Evolutionary conservation across 2,113 vertebrate species (phyloP), one percentile per base, ranked within the genome.

Genomic region (Pterophyllum scalare): DNA sequence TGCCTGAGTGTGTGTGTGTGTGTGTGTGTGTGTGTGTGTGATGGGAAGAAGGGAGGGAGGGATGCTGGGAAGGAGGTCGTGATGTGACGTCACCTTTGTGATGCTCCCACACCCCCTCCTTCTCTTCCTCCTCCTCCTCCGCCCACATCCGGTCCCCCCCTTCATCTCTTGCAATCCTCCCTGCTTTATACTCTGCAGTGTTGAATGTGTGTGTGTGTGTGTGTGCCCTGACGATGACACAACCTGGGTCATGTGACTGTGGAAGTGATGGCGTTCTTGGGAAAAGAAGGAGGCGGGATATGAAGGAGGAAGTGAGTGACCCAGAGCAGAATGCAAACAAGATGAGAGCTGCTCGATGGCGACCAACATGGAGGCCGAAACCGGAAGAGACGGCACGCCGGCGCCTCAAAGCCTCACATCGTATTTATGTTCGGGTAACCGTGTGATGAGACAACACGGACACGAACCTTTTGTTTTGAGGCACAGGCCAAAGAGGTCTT

Each of bases 321-420:
- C 83, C 96, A 96, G 96, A 97, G 97, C 94, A 96, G 94, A 94
- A 77, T 11, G 87, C 94, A 12, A 85, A 96, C 11, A 14, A 72
- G 59, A 59, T 5, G 17, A 49, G 60, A 60, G 64, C 35, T 3
- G 62, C 76, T 31, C 1, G 5, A 96, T 82, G 96, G 94, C 88
- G 95, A 95, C 79, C 81, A 85, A 89, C 81, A 89, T 92, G 88
- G 88, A 91, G 85, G 88, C 89, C 86, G 14, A 77, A 83, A 75
- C 72, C 61, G 43, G 86, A 87, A 88, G 81, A 54, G 43, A 75
- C 64, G 35, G 17, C 3, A 14, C 22, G 54, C 67, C 56, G n/a
- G 58, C 24, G 11, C 40, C 46, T 2, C 2, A 0, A n/a, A 24
- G 13, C 40, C 46, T 2, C 2, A 0, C 19, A 24, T 75, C 79